Evolutionary conservation across 2,888 invertebrate species (phyloP).

Genomic region (Pachliopta kotzebuea): DNA sequence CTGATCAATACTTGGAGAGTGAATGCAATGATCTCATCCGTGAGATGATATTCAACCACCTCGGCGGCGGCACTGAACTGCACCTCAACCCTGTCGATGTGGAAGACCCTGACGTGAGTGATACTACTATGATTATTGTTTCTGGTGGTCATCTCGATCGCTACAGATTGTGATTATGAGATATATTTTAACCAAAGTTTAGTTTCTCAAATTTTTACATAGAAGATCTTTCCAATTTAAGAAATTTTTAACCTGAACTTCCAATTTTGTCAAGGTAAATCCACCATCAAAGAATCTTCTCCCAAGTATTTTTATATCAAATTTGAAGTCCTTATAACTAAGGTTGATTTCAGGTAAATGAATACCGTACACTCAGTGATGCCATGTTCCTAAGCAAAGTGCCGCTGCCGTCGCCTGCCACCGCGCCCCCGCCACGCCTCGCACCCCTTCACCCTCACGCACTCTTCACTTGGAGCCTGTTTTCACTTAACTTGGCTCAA

Average conservation of each 20-base stretch:
- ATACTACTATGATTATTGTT: background rate
- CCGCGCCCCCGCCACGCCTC: slow-evolving; percentile 64
- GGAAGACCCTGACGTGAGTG: slow-evolving; percentile 94
- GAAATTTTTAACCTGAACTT: too few species aligned
- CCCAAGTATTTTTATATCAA: too few species aligned
- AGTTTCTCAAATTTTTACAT: too few species aligned
- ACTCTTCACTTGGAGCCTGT: slow-evolving; percentile 89
- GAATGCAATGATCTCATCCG: slow-evolving; percentile 95
- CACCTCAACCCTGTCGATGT: slow-evolving; percentile 91
- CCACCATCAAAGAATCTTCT: too few species aligned
- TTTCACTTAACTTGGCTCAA: slow-evolving; percentile 84
- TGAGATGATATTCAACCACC: slow-evolving; percentile 92
- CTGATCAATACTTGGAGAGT: slow-evolving; percentile 95
- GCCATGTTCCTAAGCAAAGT: slow-evolving; percentile 81
- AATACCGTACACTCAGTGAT: slow-evolving; percentile 95
- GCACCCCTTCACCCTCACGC: slow-evolving; percentile 80
- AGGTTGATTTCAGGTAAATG: slow-evolving; percentile 83
- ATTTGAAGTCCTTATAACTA: background rate
- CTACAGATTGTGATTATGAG: too few species aligned
- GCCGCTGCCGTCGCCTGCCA: slow-evolving; percentile 65
- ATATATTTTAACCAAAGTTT: too few species aligned
- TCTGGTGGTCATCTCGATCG: too few species aligned
- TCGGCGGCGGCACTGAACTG: slow-evolving; percentile 83
- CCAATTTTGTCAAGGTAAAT: too few species aligned
- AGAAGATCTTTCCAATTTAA: too few species aligned